Base-by-base conservation (phyloP, 2,113 vertebrate genomes). In the Chaetodon auriga region DNA sequence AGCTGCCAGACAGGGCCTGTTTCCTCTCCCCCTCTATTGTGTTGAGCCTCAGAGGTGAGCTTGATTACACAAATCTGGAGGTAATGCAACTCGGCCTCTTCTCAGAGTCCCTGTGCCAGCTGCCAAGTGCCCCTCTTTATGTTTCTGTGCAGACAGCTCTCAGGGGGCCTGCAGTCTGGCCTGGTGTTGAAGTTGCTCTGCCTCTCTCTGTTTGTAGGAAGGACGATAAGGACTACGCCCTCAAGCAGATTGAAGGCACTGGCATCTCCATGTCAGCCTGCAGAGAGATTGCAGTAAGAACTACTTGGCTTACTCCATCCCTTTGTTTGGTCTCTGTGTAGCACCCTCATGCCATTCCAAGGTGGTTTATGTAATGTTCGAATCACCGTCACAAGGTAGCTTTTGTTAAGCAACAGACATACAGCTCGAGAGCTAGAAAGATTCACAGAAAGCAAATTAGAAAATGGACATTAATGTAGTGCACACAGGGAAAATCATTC, bases 261-360 rank as follows among this genome's bases (percentile, higher is more conserved):
- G 98, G 98, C 91, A 99, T 99, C 96, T 99, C 98, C 88, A 99
- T 99, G 98, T 99, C 98, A 71, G 98, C 98, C 85, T 99, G 98
- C 96, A 96, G 98, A 97, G 98, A 99, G 95, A 99, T 99, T 95
- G 98, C 98, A 91, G 98, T 99, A 96, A 99, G 98, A 85, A 55
- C 64, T 43, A 48, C 45, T 85, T 65, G n/a, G 21, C 35, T 83
- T 93, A 65, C 70, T 93, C 91, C 94, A 18, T 95, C 92, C 94
- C 93, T 81, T 81, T 68, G 41, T 84, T 80, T 86, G 46, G 64
- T 84, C 72, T 83, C 14, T 85, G 73, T 83, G 70, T 21, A 84
- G 76, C 66, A 74, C 69, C 21, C 62, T 90, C 14, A 58, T 65
- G 16, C 60, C 68, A 43, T 65, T 82, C 63, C 38, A 43, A 48